A percentile compares a stretch with the other conserved stretches of the same genome.
Conservation (phyloP, 2,113 vertebrate genomes). For the Boulengeromyrus knoepffleri region DNA sequence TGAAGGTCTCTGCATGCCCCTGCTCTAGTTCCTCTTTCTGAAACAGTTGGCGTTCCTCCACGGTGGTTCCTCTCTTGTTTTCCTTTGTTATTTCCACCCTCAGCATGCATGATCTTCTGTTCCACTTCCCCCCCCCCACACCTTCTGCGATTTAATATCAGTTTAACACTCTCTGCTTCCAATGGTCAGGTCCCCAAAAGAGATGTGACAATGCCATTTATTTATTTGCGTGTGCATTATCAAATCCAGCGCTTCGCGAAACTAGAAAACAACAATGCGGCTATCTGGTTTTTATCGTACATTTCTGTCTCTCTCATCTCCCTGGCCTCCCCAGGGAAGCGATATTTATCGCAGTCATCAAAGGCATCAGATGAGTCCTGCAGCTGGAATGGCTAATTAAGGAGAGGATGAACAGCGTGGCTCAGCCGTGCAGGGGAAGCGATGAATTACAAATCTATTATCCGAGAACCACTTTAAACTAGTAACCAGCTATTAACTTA, state of each 20-base stretch:
- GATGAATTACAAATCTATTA: neutral
- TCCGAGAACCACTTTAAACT: neutral
- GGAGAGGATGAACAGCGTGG: neutral
- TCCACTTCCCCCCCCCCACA: neutral
- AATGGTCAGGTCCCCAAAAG: neutral
- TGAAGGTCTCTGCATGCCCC: neutral
- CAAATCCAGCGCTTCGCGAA: neutral
- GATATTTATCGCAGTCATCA: neutral
- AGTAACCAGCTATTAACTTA: constrained; percentile 3
- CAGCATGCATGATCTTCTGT: neutral
- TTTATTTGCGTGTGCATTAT: neutral
- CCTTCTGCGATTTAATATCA: neutral
- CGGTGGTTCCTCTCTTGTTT: neutral
- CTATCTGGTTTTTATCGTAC: neutral
- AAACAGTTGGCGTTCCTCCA: neutral
- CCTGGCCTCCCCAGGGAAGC: neutral
- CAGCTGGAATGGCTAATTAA: neutral
- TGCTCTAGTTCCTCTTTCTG: neutral
- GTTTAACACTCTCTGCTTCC: neutral
- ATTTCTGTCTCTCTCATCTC: neutral
- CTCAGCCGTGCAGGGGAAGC: neutral
- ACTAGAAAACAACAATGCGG: neutral
- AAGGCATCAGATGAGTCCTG: neutral
- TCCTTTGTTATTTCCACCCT: neutral
- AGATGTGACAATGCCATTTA: neutral